Conservation (phyloP, 2,888 invertebrate species). For the Cerastis rubricosa region DNA sequence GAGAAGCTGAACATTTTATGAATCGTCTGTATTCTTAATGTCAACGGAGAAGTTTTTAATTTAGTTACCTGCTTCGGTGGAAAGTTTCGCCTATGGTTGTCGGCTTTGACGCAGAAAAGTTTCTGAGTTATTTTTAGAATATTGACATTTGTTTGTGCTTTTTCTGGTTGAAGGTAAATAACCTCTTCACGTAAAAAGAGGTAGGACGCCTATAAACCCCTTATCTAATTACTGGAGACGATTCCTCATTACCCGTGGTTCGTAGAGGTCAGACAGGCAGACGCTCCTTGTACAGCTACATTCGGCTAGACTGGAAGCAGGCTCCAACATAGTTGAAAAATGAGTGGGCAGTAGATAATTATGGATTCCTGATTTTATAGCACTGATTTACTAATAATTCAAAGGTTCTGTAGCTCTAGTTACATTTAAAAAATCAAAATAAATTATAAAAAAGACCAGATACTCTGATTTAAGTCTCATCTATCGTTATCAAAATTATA, state of each 20-base stretch:
- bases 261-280: neutral
- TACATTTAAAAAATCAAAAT: neutral
- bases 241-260: neutral
- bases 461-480: neutral
- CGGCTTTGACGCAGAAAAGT: constrained; percentile 25
- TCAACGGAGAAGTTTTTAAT: constrained; percentile 51
- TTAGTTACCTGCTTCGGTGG: constrained; percentile 42
- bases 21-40: constrained; percentile 38
- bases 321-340: neutral
- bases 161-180: neutral
- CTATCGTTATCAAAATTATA: neutral
- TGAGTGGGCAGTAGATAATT: neutral
- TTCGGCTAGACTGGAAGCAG: neutral
- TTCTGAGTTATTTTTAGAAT: constrained; percentile 19
- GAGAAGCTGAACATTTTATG: constrained; percentile 38
- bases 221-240: fast-evolving
- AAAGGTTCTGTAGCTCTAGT: neutral
- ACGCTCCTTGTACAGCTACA: neutral
- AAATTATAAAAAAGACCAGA: neutral
- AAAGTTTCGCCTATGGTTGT: constrained; percentile 12
- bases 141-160: constrained; percentile 14
- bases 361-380: neutral
- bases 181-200: neutral
- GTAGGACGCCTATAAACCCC: neutral
- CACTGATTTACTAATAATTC: neutral